Conservation (phyloP, 2,797 vertebrate species). For the Brachyalestes nurse region DNA sequence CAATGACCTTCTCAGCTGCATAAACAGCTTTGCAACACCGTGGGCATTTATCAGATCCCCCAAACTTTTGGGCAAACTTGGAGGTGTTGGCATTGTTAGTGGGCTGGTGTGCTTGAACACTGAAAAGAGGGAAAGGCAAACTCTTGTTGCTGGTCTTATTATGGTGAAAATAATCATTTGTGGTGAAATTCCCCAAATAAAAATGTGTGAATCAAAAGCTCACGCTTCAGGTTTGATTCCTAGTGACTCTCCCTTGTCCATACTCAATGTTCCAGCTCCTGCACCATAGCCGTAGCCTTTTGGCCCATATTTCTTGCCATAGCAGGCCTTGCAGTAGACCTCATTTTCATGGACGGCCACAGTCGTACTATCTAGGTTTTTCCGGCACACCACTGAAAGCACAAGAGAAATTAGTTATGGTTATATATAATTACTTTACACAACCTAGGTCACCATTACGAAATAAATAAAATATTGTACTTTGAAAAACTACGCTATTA, state of each 20-base stretch:
- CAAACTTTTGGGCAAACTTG: constrained; percentile 87
- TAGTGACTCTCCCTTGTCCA: constrained; percentile 88
- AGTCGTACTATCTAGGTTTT: constrained; percentile 96
- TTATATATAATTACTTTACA: background rate
- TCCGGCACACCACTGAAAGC: constrained; percentile 90
- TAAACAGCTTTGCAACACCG: constrained; percentile 91
- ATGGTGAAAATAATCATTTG: background rate
- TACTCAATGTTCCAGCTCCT: constrained; percentile 93
- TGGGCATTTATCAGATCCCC: constrained; percentile 86
- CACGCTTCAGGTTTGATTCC: constrained; percentile 89
- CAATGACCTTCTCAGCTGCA: constrained; percentile 92
- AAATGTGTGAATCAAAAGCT: constrained; percentile 62
- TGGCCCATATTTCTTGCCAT: constrained; percentile 95
- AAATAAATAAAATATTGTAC: too few relatives aligned
- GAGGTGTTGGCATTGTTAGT: constrained; percentile 87
- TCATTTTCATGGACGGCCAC: constrained; percentile 94
- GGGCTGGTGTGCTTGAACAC: constrained; percentile 78
- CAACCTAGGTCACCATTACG: too few relatives aligned
- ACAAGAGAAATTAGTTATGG: background rate
- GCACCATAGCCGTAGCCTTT: constrained; percentile 96
- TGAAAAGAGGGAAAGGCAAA: constrained; percentile 55
- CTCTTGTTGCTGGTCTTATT: background rate
- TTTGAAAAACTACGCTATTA: background rate
- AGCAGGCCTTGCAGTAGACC: constrained; percentile 97
- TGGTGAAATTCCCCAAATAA: background rate